phyloP scores from a whole-genome alignment of 2,797 vertebrate genomes.

The Carapus acus region DNA sequence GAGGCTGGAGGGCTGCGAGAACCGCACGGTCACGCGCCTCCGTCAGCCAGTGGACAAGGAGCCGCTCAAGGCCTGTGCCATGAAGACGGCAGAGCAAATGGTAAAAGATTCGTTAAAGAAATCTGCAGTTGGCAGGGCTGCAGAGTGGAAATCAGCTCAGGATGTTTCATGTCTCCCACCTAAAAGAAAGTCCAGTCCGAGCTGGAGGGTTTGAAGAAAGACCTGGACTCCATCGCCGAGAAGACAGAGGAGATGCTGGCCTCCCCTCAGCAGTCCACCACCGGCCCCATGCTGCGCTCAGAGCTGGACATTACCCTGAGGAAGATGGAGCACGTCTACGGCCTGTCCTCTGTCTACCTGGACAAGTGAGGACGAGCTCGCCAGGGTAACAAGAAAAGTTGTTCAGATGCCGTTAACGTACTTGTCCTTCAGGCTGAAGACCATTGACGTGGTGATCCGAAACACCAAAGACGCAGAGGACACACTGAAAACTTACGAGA shows the following conservation, averaged over 20 bases:
- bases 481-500: slow-evolving; percentile 77
- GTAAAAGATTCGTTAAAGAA: too few species aligned
- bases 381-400: accelerated
- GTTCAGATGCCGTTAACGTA: background rate
- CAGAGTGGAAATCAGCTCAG: too few species aligned
- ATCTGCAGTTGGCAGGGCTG: too few species aligned
- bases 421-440: slow-evolving; percentile 81
- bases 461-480: slow-evolving; percentile 86
- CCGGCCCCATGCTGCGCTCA: slow-evolving; percentile 76
- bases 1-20: slow-evolving; percentile 84
- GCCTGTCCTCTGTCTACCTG: slow-evolving; percentile 89
- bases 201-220: slow-evolving; percentile 83
- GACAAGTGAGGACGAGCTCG: slow-evolving; percentile 77
- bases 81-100: slow-evolving; percentile 85
- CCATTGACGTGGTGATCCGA: slow-evolving; percentile 84
- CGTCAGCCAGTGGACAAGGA: slow-evolving; percentile 80
- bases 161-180: background rate
- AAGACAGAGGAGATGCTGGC: slow-evolving; percentile 79
- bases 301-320: slow-evolving; percentile 84
- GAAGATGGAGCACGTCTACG: slow-evolving; percentile 89
- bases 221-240: slow-evolving; percentile 73
- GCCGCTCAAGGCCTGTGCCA: slow-evolving; percentile 76
- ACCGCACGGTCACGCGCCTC: slow-evolving; percentile 76
- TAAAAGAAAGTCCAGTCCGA: slow-evolving; percentile 84
- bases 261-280: slow-evolving; percentile 72